Evolutionary conservation across 2,113 vertebrate genomes (phyloP).

Genomic region (Urocynchramus pylzowi): DNA sequence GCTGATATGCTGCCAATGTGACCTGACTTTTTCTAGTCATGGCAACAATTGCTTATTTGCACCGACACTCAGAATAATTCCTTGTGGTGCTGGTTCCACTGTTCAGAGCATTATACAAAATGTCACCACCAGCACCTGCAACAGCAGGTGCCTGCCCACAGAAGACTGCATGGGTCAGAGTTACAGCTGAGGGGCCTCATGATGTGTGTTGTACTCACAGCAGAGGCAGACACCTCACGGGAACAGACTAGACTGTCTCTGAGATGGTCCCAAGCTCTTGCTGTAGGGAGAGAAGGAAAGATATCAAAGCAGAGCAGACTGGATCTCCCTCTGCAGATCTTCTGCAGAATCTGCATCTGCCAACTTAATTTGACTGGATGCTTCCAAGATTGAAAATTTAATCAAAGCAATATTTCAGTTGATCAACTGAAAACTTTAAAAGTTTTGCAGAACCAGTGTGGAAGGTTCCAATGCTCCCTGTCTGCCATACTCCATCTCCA

Average conservation of each 20-base stretch:
- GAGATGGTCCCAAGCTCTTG: not conserved
- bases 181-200: not conserved
- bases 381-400: not conserved
- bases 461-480: not conserved
- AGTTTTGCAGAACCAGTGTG: not conserved
- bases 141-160: not conserved
- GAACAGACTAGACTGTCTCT: not conserved
- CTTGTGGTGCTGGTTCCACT: not conserved
- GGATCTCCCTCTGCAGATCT: conserved; percentile 6
- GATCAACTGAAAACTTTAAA: not conserved
- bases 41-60: not conserved
- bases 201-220: not conserved
- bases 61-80: not conserved
- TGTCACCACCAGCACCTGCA: not conserved
- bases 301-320: not conserved
- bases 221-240: not conserved
- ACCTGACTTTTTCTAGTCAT: not conserved
- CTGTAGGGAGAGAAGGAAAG: not conserved
- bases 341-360: not conserved
- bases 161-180: not conserved
- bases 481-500: not conserved
- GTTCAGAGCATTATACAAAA: not conserved
- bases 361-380: not conserved
- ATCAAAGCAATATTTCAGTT: not conserved
- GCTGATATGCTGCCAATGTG: not conserved